phyloP scores from a whole-genome alignment of 2,113 vertebrate species.

The Plecturocebus donacophilus region DNA sequence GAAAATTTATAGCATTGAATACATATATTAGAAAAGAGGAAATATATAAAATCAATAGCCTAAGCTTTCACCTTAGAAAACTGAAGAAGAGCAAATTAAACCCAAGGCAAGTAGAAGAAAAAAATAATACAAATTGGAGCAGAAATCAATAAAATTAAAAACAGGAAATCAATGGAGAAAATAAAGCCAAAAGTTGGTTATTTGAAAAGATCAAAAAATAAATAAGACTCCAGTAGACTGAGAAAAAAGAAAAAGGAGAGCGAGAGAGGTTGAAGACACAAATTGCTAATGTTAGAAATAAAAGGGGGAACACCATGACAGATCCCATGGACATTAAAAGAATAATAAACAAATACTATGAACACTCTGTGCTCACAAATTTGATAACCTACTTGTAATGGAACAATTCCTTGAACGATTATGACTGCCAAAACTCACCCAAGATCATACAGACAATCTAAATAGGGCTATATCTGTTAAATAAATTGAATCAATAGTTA shows the following conservation, averaged over 20 bases:
- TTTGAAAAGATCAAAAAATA: neutral
- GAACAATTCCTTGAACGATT: neutral
- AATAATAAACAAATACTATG: neutral
- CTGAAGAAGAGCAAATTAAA: neutral
- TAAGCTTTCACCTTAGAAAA: neutral
- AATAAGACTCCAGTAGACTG: neutral
- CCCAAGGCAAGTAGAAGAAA: neutral
- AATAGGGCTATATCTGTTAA: neutral
- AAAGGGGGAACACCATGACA: neutral
- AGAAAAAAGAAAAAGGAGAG: neutral
- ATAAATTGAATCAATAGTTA: neutral
- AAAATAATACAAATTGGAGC: neutral
- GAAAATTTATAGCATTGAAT: neutral
- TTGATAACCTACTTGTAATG: neutral
- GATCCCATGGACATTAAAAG: neutral
- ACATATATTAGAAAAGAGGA: neutral
- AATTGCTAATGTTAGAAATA: neutral
- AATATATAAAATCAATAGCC: neutral
- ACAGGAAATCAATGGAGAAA: neutral
- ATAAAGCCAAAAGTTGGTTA: neutral
- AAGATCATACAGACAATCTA: neutral
- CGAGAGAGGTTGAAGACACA: neutral
- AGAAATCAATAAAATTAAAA: neutral
- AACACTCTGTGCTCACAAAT: neutral
- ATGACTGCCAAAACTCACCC: neutral